Evolutionary conservation across 2,888 invertebrate species (phyloP).

Genomic region (Drosophila bunnanda): DNA sequence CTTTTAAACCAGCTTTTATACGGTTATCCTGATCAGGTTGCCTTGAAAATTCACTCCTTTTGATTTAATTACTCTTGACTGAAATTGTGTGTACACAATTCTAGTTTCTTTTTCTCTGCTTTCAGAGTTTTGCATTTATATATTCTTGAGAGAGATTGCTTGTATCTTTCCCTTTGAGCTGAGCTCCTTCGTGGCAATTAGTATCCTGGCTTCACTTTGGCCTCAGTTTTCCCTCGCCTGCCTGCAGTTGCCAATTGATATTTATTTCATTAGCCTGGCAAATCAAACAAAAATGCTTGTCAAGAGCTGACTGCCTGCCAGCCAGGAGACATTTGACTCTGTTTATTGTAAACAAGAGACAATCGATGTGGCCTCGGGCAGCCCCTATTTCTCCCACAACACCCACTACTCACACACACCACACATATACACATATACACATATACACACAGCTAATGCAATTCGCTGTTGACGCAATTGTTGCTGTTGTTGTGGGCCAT

Average conservation of each 20-base stretch:
- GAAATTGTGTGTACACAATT: not conserved
- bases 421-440: not conserved
- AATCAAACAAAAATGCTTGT: slow-evolving; percentile 68
- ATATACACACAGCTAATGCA: slow-evolving; percentile 57
- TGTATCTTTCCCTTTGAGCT: not conserved
- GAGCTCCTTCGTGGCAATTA: not conserved
- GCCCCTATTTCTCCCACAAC: not conserved
- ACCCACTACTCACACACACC: not conserved
- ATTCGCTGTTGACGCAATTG: slow-evolving; percentile 55
- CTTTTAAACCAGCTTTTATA: not conserved
- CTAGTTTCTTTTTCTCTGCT: not conserved
- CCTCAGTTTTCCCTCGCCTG: not conserved
- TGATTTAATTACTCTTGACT: slow-evolving; percentile 2
- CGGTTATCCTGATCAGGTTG: not conserved
- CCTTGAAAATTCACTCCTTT: not conserved
- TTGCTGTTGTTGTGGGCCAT: slow-evolving; percentile 54
- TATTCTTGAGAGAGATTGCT: not conserved
- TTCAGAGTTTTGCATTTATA: not conserved
- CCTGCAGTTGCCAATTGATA: slow-evolving; percentile 28
- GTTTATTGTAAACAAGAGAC: slow-evolving; percentile 73
- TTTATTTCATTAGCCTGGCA: slow-evolving; percentile 69
- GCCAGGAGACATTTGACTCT: slow-evolving; percentile 72
- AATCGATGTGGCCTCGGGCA: slow-evolving; percentile 64
- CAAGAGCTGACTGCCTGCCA: slow-evolving; percentile 45
- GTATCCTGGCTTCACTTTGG: slow-evolving; percentile 2